phyloP scores from a whole-genome alignment of 2,888 invertebrate genomes.

The Microctonus aethiopoides region DNA sequence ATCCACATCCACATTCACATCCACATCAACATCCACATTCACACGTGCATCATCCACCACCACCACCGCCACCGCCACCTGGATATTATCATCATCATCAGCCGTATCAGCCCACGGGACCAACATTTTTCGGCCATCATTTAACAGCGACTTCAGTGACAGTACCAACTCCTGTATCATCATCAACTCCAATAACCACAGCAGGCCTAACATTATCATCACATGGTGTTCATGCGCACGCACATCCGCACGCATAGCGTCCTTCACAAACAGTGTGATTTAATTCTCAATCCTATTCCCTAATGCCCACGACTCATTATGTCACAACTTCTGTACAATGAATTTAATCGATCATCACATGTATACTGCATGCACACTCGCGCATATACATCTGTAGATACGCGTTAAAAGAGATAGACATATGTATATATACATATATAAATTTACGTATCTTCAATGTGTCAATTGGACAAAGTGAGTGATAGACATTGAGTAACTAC shows the following conservation, averaged over 20 bases:
- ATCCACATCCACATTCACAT: slow-evolving; percentile 60
- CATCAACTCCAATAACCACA: slow-evolving; percentile 56
- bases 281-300: not conserved
- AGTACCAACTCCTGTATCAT: slow-evolving; percentile 50
- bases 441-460: not conserved
- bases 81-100: slow-evolving; percentile 64
- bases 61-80: slow-evolving; percentile 61
- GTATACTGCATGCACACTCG: not conserved
- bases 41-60: slow-evolving; percentile 59
- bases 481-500: slow-evolving; percentile 37
- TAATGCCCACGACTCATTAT: slow-evolving; percentile 1
- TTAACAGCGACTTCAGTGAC: slow-evolving; percentile 50
- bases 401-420: not conserved
- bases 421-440: too few relatives aligned
- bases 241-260: slow-evolving; percentile 66
- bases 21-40: slow-evolving; percentile 59
- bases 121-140: slow-evolving; percentile 64
- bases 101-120: slow-evolving; percentile 58
- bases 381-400: not conserved
- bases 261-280: slow-evolving; percentile 37
- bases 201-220: slow-evolving; percentile 54
- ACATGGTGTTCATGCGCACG: slow-evolving; percentile 57
- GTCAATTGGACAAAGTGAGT: slow-evolving; percentile 7
- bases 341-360: slow-evolving; percentile 11
- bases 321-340: slow-evolving; percentile 21